Evolutionary conservation across 1,140 invertebrate species (phyloP), one percentile per base, ranked within the genome.

Genomic region (Pomacea maculata): DNA sequence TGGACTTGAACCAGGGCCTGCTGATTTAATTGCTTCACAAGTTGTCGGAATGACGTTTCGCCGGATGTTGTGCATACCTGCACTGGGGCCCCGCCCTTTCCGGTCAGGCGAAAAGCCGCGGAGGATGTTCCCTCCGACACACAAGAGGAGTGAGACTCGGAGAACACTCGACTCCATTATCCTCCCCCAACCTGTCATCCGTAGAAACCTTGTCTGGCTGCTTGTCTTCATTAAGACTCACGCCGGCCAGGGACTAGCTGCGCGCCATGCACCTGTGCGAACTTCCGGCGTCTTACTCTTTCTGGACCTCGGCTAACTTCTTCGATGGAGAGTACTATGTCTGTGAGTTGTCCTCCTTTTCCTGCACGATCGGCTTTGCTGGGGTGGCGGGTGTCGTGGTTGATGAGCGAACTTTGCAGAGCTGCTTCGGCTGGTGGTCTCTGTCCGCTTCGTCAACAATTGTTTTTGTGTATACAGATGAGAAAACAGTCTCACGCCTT

Each of bases 261-360:
- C 10, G 25, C 25, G 45, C n/a, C 75, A 67, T 64, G 45, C n/a
- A 12, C 14, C 57, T 67, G 57, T 65, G 7, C n/a, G 75, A 64
- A 67, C 29, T 65, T 63, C 63, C 10, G 57, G 9, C 25, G 2
- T 65, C 14, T 12, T n/a, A 45, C 63, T 70, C 67, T 70, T 12
- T 34, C 14, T 70, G 67, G 67, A 70, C 67, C 21, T 12, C 67
- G 12, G 29, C 67, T 70, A 34, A 70, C 67, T 70, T 70, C 67
- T 70, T 70, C 21, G 67, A 70, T 70, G 67, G 67, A 70, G 67
- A 70, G 67, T 70, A 70, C 21, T 70, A 17, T 70, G 67, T 70
- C 29, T 70, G 67, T 70, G 67, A 70, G 67, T 70, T 17, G 67
- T n/a, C 34, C 34, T 45, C 34, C 34, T 45, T 45, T 45, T 45